Conservation (phyloP, 2,888 invertebrate genomes). For the Nomada fabriciana region DNA sequence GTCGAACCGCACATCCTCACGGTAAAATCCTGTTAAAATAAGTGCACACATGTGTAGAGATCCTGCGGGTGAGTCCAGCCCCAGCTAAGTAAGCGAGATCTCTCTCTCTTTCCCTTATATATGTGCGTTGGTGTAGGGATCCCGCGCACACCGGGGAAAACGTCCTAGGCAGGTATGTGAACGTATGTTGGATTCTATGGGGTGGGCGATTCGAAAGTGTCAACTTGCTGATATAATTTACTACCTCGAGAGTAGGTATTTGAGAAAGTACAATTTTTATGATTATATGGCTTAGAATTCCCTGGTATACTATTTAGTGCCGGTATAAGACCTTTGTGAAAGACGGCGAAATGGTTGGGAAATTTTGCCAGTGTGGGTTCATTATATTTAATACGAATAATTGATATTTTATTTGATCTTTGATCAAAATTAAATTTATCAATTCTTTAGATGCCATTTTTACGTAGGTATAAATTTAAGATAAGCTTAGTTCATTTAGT, state of each 20-base stretch:
- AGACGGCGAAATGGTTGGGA: background rate
- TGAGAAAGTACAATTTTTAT: constrained; percentile 24
- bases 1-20: constrained; percentile 33
- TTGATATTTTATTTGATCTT: background rate
- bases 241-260: background rate
- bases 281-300: constrained; percentile 2
- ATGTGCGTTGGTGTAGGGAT: constrained; percentile 31
- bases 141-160: constrained; percentile 30
- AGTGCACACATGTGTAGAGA: constrained; percentile 51
- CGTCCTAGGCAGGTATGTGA: constrained; percentile 53
- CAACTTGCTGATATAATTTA: constrained; percentile 36
- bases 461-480: background rate
- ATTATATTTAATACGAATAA: background rate
- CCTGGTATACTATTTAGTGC: background rate
- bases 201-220: constrained; percentile 60
- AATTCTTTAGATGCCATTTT: background rate
- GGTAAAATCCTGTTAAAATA: constrained; percentile 55
- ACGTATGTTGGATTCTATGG: constrained; percentile 60
- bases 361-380: background rate
- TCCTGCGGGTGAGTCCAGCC: constrained; percentile 64
- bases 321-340: constrained; percentile 1
- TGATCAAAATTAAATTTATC: background rate
- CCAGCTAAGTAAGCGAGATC: constrained; percentile 68
- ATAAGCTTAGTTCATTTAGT: background rate
- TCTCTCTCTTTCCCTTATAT: constrained; percentile 40